Evolutionary conservation across 2,113 vertebrate species (phyloP).

Genomic region (Rhinoderma darwinii): DNA sequence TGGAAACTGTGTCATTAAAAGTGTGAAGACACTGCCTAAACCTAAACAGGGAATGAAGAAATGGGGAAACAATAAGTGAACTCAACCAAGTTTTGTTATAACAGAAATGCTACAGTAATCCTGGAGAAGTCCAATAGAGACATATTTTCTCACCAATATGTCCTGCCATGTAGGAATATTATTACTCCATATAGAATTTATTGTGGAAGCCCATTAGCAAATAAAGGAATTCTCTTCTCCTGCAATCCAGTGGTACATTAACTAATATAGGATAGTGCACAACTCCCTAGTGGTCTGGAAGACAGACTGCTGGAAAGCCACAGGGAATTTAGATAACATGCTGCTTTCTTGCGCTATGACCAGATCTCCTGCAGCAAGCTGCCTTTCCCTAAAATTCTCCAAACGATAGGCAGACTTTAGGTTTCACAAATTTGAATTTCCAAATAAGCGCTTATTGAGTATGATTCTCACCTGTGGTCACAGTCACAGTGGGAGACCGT

Average conservation of each 20-base stretch:
- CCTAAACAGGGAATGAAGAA: constrained; percentile 65
- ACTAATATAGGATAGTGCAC: not conserved
- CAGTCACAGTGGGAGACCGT: constrained; percentile 90
- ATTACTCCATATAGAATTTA: not conserved
- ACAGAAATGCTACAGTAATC: not conserved
- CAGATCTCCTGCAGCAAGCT: not conserved
- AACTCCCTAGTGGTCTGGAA: not conserved
- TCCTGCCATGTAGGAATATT: not conserved
- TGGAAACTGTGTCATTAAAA: constrained; percentile 76
- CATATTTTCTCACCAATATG: too few species aligned
- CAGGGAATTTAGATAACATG: not conserved
- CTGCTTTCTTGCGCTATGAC: not conserved
- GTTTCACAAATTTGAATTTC: not conserved
- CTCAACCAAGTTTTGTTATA: not conserved
- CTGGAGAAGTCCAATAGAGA: not conserved
- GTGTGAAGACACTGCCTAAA: constrained; percentile 79
- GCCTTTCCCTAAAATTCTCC: not conserved
- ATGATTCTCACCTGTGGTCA: constrained; percentile 77
- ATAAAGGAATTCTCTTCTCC: not conserved
- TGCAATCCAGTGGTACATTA: not conserved
- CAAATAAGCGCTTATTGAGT: not conserved
- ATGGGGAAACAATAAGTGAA: not conserved
- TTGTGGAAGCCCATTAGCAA: not conserved
- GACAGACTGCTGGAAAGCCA: not conserved
- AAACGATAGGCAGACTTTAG: not conserved